A percentile compares a stretch with the other conserved stretches of the same genome.
Evolutionary conservation across 2,797 vertebrate genomes (phyloP).

Genomic region (Sebastiscus albofasciatus): DNA sequence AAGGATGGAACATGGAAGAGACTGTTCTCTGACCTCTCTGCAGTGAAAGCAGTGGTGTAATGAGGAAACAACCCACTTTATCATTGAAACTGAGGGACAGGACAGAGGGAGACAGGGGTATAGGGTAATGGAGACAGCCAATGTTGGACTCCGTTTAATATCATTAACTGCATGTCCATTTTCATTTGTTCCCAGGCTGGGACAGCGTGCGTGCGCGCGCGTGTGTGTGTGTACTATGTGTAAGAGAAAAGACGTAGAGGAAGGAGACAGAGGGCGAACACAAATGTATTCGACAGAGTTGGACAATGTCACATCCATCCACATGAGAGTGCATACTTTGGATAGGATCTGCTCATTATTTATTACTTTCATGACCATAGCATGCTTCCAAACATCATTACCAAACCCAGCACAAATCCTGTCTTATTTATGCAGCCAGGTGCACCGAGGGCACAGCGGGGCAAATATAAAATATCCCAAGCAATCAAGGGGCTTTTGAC

Average conservation of each 20-base stretch:
- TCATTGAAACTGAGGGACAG: constrained; percentile 41
- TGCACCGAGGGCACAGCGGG: constrained; percentile 52
- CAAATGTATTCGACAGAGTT: constrained; percentile 45
- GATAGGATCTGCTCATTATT: constrained; percentile 52
- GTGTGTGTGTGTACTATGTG: not conserved
- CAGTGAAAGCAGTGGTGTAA: constrained; percentile 24
- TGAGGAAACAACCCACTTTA: constrained; percentile 47
- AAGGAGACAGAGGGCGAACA: constrained; percentile 52
- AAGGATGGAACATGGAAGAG: not conserved
- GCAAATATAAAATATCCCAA: constrained; percentile 60
- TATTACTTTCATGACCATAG: constrained; percentile 54
- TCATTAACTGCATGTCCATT: constrained; percentile 67
- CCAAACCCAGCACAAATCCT: constrained; percentile 48
- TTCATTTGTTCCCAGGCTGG: constrained; percentile 51
- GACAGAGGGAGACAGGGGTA: constrained; percentile 42
- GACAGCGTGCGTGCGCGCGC: constrained; percentile 8
- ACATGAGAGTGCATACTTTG: constrained; percentile 45
- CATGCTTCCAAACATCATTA: constrained; percentile 60
- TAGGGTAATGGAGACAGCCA: constrained; percentile 54
- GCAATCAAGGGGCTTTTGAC: constrained; percentile 53
- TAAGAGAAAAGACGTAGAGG: constrained; percentile 18
- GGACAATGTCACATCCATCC: constrained; percentile 54
- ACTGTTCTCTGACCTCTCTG: constrained; percentile 2
- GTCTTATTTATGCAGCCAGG: constrained; percentile 57
- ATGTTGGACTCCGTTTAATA: constrained; percentile 64